Evolutionary conservation across 2,113 vertebrate genomes (phyloP).

Genomic region (Anoura caudifer): DNA sequence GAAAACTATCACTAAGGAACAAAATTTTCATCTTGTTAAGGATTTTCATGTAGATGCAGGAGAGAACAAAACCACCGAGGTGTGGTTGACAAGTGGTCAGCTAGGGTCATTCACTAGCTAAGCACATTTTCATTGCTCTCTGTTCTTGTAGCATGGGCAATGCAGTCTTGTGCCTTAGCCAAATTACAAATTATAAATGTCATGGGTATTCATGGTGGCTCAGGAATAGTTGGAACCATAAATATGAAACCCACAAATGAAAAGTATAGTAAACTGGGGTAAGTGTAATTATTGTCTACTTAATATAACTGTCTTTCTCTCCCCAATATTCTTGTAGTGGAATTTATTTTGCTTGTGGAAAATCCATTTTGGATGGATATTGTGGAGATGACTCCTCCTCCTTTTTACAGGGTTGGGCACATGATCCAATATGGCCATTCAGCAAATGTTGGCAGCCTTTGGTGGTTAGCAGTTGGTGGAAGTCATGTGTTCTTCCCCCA

Average conservation of each 20-base stretch:
- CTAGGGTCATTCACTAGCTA: neutral
- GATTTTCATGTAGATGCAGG: neutral
- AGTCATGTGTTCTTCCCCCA: neutral
- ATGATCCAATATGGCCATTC: neutral
- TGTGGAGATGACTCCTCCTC: neutral
- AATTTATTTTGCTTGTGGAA: conserved; percentile 4
- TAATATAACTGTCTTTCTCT: neutral
- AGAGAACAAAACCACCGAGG: neutral
- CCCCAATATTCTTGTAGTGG: neutral
- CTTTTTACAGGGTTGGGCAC: neutral
- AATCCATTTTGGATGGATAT: neutral
- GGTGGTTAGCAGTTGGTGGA: neutral
- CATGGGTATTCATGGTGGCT: conserved; percentile 1
- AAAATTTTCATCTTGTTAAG: neutral
- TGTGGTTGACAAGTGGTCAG: neutral
- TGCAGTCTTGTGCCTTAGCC: neutral
- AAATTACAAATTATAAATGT: neutral
- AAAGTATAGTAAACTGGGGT: neutral
- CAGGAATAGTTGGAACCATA: neutral
- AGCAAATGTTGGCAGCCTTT: neutral
- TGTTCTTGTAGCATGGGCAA: neutral
- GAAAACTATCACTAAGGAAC: neutral
- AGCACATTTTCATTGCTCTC: neutral
- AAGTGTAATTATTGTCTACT: neutral
- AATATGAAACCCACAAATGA: conserved; percentile 11